Base-by-base conservation (phyloP, 2,797 vertebrate species). In the Hephaestus fuliginosus region DNA sequence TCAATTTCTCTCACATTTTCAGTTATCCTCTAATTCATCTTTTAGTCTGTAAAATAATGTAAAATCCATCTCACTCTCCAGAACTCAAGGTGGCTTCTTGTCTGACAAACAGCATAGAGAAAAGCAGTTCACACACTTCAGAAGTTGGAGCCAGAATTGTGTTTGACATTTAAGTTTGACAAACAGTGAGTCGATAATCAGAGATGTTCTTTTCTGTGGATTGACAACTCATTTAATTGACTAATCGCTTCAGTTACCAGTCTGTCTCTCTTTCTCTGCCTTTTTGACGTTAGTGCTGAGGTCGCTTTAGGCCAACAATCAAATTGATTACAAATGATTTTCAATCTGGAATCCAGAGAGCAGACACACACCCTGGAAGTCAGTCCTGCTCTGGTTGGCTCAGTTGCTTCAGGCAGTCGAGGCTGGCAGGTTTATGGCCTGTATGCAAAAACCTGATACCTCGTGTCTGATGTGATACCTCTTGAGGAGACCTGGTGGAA, bases 401-500 rank as follows among this genome's bases (percentile, higher is more conserved):
- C 30, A 1, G 57, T 78, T 64, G 84, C 90, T 89, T 67, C 52
- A 77, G 91, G 92, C 82, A 1, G 80, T 69, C 0, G 7, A 80
- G 39, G 69, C 76, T 84, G 84, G 55, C 76, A 85, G 69, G 71
- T 90, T 90, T 90, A 88, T 62, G 78, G 80, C 70, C 69, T 72
- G 36, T 77, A 80, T 90, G 86, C 80, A 75, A 82, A 78, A 86
- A 52, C 0, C 48, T 15, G 74, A 88, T 87, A 83, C 74, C 72
- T 82, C 62, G 75, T 80, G 81, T 88, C 90, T 93, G 82, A 89
- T 88, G 85, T 82, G 89, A 89, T 87, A 81, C 78, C 78, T 81
- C 70, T 84, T 83, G 76, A 88, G 70, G 85, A 92, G 86, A 87
- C 88, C 71, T 44, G 83, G 81, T 85, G 83, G 89, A 85, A 83